phyloP scores from a whole-genome alignment of 2,888 invertebrate genomes.

The Adelognathus sp. region DNA sequence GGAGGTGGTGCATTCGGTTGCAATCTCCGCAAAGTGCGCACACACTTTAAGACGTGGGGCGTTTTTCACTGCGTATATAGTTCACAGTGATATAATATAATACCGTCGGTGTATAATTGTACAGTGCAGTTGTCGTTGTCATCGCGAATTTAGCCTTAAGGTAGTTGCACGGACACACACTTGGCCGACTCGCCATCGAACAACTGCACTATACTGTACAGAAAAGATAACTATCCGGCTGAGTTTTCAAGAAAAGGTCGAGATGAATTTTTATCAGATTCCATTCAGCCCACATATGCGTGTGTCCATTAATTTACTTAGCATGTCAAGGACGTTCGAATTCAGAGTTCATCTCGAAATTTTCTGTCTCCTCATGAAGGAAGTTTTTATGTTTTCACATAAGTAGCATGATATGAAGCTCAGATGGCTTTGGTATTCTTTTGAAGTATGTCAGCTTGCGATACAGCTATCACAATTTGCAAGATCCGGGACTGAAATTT shows the following conservation, averaged over 20 bases:
- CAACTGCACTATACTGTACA: not conserved
- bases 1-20: slow-evolving; percentile 55
- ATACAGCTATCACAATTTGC: no score
- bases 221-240: slow-evolving; percentile 34
- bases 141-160: slow-evolving; percentile 47
- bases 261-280: slow-evolving; percentile 38
- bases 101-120: slow-evolving; percentile 5
- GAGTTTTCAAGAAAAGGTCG: slow-evolving; percentile 35
- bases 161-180: slow-evolving; percentile 39
- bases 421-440: no score
- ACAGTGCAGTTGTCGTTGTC: slow-evolving; percentile 32
- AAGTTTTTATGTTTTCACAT: no score
- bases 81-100: slow-evolving; percentile 8
- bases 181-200: slow-evolving; percentile 4
- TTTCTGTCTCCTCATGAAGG: no score
- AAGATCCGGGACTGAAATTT: no score
- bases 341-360: not conserved
- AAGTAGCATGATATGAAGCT: no score
- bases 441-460: no score
- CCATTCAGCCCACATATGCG: not conserved
- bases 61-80: slow-evolving; percentile 40
- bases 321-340: slow-evolving; percentile 35
- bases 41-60: slow-evolving; percentile 21
- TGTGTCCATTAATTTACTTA: slow-evolving; percentile 1
- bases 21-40: slow-evolving; percentile 26